phyloP scores from a whole-genome alignment of 2,113 vertebrate species.

The Salminus brasiliensis region DNA sequence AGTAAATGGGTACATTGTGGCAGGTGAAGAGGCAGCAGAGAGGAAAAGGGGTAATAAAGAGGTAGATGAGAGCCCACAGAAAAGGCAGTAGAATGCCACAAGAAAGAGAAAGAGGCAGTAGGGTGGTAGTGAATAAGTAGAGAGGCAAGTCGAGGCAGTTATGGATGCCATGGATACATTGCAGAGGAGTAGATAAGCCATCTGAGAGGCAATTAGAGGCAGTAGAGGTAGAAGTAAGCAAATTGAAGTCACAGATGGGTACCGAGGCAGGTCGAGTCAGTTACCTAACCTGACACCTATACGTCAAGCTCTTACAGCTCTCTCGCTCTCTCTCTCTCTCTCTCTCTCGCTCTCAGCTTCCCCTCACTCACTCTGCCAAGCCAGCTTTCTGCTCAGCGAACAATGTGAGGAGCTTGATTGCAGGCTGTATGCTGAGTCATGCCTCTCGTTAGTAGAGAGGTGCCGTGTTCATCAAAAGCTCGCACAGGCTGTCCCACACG shows the following conservation, averaged over 20 bases:
- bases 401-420: slow-evolving; percentile 24
- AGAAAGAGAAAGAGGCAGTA: too few relatives aligned
- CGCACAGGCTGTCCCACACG: slow-evolving; percentile 1
- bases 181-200: too few relatives aligned
- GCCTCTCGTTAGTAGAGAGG: slow-evolving; percentile 41
- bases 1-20: background rate
- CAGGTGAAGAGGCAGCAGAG: background rate
- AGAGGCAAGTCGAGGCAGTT: too few relatives aligned
- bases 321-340: background rate
- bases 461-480: slow-evolving; percentile 19
- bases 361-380: background rate
- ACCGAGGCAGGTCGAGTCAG: background rate
- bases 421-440: slow-evolving; percentile 46
- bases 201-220: too few relatives aligned
- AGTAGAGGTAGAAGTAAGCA: too few relatives aligned
- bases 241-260: too few relatives aligned
- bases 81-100: background rate
- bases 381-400: slow-evolving; percentile 27
- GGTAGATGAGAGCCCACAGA: background rate
- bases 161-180: too few relatives aligned
- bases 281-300: slow-evolving; percentile 38
- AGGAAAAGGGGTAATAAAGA: background rate
- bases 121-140: too few relatives aligned
- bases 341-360: background rate
- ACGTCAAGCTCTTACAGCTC: slow-evolving; percentile 17